Base-by-base conservation (phyloP, 1,140 invertebrate species). In the Plutomurus gul region DNA sequence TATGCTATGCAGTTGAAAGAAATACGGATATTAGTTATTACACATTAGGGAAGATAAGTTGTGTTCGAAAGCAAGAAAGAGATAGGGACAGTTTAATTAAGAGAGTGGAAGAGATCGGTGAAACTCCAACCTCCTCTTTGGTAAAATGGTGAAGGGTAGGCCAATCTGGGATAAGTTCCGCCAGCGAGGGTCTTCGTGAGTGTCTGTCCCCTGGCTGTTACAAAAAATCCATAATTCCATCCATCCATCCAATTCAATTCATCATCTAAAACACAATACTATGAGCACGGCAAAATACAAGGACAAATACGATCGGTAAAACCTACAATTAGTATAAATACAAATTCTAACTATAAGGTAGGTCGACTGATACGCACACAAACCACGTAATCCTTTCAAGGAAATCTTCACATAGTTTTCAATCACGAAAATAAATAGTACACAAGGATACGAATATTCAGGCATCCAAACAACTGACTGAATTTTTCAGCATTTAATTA, bases 131-230 rank as follows among this genome's bases (percentile, higher is more conserved):
- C 85, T 88, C 87, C 80, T 87, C 85, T 84, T 82, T 86, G 56
- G 81, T 90, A 90, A 94, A 93, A 88, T 92, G 93, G 89, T 96
- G 94, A 85, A 97, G 91, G 85, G 91, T 92, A 85, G 96, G 96
- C 96, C 96, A 98, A 89, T 97, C 96, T 85, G 95, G 95, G 87
- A 98, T 97, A 89, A 96, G 89, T 89, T 97, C 95, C 85, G 95
- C 95, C 47, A 80, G 39, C 87, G 95, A 97, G 85, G 91, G 92
- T 89, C 95, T 91, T 90, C 95, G 92, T 85, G 90, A 90, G 85
- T 85, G 51, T 84, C 82, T 84, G 47, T 88, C 87, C 87, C 88
- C 89, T 87, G 85, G 88, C 90, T 91, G 70, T 72, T 72, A 90
- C 88, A 82, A 75, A 65, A 83, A 79, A 82, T 77, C 60, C 74